A percentile compares a stretch with the other conserved stretches of the same genome.
Evolutionary conservation across 1,140 invertebrate species (phyloP).

Genomic region (Xylocopa sonorina): DNA sequence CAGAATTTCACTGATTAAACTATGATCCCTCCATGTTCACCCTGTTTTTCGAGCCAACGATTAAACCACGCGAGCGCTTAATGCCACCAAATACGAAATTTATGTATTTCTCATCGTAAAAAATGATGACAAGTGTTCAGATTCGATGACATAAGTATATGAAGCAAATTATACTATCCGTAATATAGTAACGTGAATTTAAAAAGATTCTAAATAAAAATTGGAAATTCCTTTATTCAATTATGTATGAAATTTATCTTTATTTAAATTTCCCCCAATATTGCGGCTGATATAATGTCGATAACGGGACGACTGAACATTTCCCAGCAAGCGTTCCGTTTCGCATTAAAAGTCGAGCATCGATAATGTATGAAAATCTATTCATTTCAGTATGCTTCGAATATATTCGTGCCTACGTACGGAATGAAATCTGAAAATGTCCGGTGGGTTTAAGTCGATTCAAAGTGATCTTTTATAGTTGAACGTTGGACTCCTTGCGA

Average conservation of each 20-base stretch:
- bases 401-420: not conserved
- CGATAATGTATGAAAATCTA: not conserved
- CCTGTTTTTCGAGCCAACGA: not conserved
- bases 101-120: no score
- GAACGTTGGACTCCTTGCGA: no score
- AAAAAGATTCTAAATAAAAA: no score
- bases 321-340: not conserved
- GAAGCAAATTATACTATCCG: no score
- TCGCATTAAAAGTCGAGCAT: not conserved
- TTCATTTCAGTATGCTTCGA: not conserved
- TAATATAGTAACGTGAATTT: no score
- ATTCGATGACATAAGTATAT: no score
- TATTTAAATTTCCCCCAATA: not conserved
- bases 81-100: not conserved
- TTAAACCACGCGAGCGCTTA: not conserved
- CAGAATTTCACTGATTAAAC: slow-evolving; percentile 32
- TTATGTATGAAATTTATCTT: not conserved
- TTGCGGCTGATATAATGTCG: not conserved
- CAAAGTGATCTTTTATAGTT: no score
- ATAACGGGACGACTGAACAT: not conserved
- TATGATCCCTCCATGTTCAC: not conserved
- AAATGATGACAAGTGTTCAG: no score
- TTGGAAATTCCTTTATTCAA: no score
- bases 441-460: no score
- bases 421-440: not conserved